These are phyloP conservation scores for Drosophila birchii DNA, from an alignment of 2,888 invertebrate species.

Conservation along the genomic window DNA sequence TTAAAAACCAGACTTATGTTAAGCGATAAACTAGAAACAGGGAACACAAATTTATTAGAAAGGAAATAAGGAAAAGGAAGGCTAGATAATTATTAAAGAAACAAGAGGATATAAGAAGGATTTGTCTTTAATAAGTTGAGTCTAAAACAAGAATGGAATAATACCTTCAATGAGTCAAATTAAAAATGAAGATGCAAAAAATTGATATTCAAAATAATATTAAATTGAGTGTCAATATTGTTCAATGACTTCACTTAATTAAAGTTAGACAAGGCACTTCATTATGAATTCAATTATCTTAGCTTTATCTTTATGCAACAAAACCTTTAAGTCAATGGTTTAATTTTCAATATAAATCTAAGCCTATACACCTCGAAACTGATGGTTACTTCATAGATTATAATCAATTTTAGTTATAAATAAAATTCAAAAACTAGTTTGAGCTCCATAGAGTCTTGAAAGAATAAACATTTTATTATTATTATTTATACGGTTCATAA, in stretches of 20 bases:
- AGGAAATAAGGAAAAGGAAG: background rate
- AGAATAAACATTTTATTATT: constrained; percentile 7
- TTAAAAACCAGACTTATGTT: background rate
- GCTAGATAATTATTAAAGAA: background rate
- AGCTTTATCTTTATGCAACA: background rate
- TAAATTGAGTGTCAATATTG: background rate
- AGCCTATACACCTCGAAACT: background rate
- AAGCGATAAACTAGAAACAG: background rate
- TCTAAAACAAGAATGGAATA: accelerated
- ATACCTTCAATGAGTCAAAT: background rate
- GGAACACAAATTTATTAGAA: background rate
- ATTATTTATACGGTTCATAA: constrained; percentile 25
- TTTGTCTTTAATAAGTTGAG: background rate
- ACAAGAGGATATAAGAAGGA: too few relatives aligned
- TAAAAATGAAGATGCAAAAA: background rate
- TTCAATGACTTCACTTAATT: background rate
- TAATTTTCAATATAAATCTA: constrained; percentile 9
- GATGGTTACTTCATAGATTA: constrained; percentile 13
- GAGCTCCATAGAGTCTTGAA: background rate
- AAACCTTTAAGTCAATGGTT: background rate
- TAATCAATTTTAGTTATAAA: constrained; percentile 26
- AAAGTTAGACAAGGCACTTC: background rate
- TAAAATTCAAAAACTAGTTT: constrained; percentile 27
- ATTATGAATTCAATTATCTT: background rate
- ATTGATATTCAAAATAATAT: background rate